Conservation (phyloP, 2,113 vertebrate genomes). For the Semnornis frantzii region DNA sequence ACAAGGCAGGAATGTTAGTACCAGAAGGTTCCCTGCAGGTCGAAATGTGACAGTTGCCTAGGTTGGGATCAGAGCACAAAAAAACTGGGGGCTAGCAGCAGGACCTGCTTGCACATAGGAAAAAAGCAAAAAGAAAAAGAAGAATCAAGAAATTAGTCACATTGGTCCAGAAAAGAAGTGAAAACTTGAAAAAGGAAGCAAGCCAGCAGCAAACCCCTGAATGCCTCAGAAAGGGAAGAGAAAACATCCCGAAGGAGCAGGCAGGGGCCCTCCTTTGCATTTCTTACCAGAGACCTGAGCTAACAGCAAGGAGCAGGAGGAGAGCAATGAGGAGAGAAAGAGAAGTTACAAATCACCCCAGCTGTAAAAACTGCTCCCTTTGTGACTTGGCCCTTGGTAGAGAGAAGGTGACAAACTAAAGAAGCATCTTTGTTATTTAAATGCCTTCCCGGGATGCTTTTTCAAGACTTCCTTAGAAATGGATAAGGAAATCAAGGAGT, state of each 20-base stretch:
- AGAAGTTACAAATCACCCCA: slow-evolving; percentile 34
- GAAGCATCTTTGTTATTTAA: slow-evolving; percentile 36
- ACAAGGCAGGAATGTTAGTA: slow-evolving; percentile 64
- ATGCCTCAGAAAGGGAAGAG: background rate
- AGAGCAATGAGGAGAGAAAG: background rate
- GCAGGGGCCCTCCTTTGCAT: background rate
- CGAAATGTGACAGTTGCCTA: slow-evolving; percentile 61
- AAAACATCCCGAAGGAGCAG: background rate
- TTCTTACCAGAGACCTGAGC: background rate
- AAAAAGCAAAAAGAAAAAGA: background rate
- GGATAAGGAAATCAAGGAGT: background rate
- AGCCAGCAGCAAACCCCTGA: too few relatives aligned
- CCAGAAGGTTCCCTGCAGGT: slow-evolving; percentile 72
- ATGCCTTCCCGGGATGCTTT: background rate
- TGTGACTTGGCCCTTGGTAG: background rate
- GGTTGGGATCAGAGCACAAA: slow-evolving; percentile 39
- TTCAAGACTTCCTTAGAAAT: slow-evolving; percentile 21
- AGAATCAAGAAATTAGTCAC: background rate
- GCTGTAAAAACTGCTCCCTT: background rate
- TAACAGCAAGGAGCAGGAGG: background rate
- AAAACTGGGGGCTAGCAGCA: slow-evolving; percentile 19
- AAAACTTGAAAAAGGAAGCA: background rate
- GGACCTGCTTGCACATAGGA: background rate
- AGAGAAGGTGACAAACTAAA: slow-evolving; percentile 23
- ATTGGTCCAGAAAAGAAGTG: background rate